These are phyloP conservation scores for Echeneis naucrates DNA, from an alignment of 2,797 vertebrate genomes.

Conservation along the genomic window DNA sequence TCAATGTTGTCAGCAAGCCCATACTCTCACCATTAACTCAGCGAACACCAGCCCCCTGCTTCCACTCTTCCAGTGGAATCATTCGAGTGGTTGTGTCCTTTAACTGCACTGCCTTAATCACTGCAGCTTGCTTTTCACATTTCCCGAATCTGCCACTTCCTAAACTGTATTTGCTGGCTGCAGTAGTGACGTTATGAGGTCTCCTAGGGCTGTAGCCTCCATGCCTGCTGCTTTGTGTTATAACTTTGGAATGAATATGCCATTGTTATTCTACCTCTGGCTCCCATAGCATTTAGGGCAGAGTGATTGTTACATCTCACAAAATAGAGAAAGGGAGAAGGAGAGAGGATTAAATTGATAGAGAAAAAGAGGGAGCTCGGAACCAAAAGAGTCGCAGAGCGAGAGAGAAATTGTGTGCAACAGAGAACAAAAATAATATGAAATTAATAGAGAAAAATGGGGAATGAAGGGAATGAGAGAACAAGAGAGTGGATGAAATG, in stretches of 20 bases:
- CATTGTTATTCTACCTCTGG: constrained; percentile 75
- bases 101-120: constrained; percentile 52
- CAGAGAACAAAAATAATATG: constrained; percentile 56
- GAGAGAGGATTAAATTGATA: constrained; percentile 55
- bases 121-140: constrained; percentile 38
- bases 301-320: constrained; percentile 64
- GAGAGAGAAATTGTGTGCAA: constrained; percentile 22
- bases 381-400: constrained; percentile 11
- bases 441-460: constrained; percentile 49
- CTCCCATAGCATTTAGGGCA: constrained; percentile 69
- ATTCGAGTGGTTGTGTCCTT: constrained; percentile 37
- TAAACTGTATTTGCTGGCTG: constrained; percentile 51
- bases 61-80: constrained; percentile 32
- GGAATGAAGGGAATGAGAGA: constrained; percentile 30
- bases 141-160: constrained; percentile 45
- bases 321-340: constrained; percentile 41
- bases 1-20: constrained; percentile 48
- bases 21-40: constrained; percentile 56
- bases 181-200: constrained; percentile 52
- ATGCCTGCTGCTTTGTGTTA: constrained; percentile 63
- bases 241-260: constrained; percentile 61
- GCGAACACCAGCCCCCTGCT: constrained; percentile 43
- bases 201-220: constrained; percentile 54
- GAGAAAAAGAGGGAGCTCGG: constrained; percentile 48
- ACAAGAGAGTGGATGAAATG: constrained; percentile 41